A percentile compares a stretch with the other conserved stretches of the same genome.
phyloP scores from a whole-genome alignment of 2,888 invertebrate species.

The Actias luna region DNA sequence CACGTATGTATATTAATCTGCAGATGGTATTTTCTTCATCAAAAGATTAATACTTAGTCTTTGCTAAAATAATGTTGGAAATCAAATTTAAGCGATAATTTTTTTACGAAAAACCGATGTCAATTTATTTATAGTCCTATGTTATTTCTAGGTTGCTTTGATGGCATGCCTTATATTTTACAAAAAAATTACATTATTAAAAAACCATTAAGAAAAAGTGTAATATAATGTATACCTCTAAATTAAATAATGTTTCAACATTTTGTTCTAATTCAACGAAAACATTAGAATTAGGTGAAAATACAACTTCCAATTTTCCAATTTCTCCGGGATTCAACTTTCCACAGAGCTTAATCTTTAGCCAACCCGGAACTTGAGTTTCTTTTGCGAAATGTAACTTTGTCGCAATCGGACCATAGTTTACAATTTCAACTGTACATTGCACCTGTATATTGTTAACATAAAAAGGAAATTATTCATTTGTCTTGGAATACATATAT shows the following conservation, averaged over 20 bases:
- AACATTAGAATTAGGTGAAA: conserved; percentile 70
- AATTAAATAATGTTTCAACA: conserved; percentile 64
- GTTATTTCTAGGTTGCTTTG: not conserved
- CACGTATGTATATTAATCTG: no score
- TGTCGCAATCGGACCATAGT: conserved; percentile 79
- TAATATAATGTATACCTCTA: conserved; percentile 60
- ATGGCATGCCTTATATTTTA: not conserved
- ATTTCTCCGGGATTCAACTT: conserved; percentile 73
- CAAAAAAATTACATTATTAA: no score
- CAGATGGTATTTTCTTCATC: no score
- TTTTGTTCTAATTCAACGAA: conserved; percentile 69
- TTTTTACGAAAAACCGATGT: no score
- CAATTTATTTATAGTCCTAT: not conserved
- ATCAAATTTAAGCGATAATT: no score
- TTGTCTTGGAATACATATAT: not conserved
- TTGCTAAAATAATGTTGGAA: no score
- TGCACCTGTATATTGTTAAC: conserved; percentile 47
- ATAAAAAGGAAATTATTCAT: not conserved
- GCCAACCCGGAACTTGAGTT: conserved; percentile 54
- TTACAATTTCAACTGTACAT: conserved; percentile 70
- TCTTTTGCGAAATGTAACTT: conserved; percentile 68
- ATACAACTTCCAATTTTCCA: conserved; percentile 73
- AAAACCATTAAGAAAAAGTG: no score
- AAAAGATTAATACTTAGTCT: no score
- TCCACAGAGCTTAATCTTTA: conserved; percentile 60